Evolutionary conservation across 2,113 vertebrate genomes (phyloP), one percentile per base, ranked within the genome.

Genomic region (Trogon surrucura): DNA sequence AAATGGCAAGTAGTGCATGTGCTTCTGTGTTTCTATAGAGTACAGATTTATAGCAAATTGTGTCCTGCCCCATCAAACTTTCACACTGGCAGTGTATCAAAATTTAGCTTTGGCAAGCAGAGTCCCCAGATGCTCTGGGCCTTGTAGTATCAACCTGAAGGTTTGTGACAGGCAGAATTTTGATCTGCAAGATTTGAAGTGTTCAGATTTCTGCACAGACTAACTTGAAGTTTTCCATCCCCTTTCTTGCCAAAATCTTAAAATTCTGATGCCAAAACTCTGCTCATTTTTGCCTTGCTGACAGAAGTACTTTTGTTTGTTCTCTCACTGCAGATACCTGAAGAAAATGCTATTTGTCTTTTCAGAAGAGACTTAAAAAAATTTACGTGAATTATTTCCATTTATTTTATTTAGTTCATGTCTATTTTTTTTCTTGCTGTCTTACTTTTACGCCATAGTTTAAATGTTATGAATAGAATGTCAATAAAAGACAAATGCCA

Each of bases 31-130:
- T 83, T 70, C 56, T 88, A 3, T 7, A 29, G 20, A 26, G 51
- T n/a, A 71, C 45, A 7, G 22, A 1, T 30, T 85, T 58, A n/a
- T 30, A 89, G 57, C 21, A 69, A 41, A 56, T 13, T 85, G 21
- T 27, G 29, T 45, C 38, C 44, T 67, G 30, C 16, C 29, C 7
- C 16, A 25, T 51, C 10, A 27, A 80, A 54, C 47, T 65, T 69
- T 23, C 13, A 18, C 0, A 1, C 5, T 1, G 0, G 6, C 47
- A 18, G 15, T 58, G 17, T 74, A 64, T 73, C 32, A 64, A 9
- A 70, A 38, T 34, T 93, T 86, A 51, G n/a, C 8, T 65, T 70
- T 72, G 32, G 22, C 26, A 75, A 51, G 32, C 16, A 41, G 20
- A 82, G 3, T 61, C 21, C 25, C 8, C 8, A 87, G 12, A 15